Evolutionary conservation across 1,140 invertebrate species (phyloP), one percentile per base, ranked within the genome.

Genomic region (Aricia agestis): DNA sequence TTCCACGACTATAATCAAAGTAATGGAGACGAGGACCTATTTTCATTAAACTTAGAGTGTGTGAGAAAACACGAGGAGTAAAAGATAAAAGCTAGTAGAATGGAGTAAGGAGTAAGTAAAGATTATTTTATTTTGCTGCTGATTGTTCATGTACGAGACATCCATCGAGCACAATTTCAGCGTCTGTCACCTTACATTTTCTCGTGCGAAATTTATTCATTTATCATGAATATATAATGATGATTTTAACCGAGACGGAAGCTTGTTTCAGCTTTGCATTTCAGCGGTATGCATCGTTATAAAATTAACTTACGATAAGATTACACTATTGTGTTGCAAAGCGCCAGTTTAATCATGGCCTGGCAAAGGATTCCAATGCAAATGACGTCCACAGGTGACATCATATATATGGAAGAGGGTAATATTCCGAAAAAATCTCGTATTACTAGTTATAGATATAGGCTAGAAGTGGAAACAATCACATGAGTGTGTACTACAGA

Each of bases 1-100:
- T 52, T 52, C 45, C 45, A 52, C 45, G 13, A 52, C 45, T 52
- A 52, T 52, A 52, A 52, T 52, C 45, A 52, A 52, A 52, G 45
- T 52, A 52, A 52, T 52, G 45, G 45, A 52, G 45, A 52, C 45
- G 45, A 52, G 45, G 45, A 52, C 2, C 13, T 52, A 52, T 52
- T 52, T 52, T 52, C 45, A 52, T 52, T 52, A 52, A 52, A 52
- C 10, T 52, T 52, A 52, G 45, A 52, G 13, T 52, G 9, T 52
- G 9, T 52, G 11, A 52, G 10, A 52, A 13, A 52, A 52, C 13
- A 52, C 45, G 11, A 52, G 45, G 45, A 52, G 13, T 52, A 13
- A 52, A 52, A 52, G 11, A 52, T 52, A 52, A 4, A 52, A 10
- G 11, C 42, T n/a, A n/a, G n/a, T 6, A 45, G 1, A 45, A 52